Evolutionary conservation across 2,797 vertebrate species (phyloP).

Genomic region (Capromys pilorides): DNA sequence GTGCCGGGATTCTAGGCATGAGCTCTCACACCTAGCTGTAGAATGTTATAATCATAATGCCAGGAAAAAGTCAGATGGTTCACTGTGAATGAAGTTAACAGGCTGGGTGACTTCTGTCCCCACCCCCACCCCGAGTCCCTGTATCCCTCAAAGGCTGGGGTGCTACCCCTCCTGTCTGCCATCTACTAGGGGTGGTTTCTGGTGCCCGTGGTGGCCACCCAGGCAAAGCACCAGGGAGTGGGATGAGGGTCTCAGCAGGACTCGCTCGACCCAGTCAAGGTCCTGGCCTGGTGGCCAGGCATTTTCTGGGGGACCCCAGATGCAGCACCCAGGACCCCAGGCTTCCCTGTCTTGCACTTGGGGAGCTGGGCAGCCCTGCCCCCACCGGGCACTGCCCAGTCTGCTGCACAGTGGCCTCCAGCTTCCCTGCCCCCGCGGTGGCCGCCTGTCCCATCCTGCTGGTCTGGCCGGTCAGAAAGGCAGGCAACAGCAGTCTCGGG

Average conservation of each 20-base stretch:
- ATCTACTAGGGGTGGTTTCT: background rate
- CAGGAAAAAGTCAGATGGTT: background rate
- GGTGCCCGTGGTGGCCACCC: fast-evolving
- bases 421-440: background rate
- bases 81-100: background rate
- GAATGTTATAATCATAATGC: background rate
- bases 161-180: fast-evolving
- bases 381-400: background rate
- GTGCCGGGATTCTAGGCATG: background rate
- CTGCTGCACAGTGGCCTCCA: background rate
- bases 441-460: background rate
- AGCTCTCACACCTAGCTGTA: background rate
- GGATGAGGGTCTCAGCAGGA: background rate
- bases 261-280: background rate
- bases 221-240: background rate
- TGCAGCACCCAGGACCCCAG: background rate
- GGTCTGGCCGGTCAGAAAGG: background rate
- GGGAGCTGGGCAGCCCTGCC: background rate
- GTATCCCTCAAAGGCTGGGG: background rate
- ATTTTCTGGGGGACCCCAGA: background rate
- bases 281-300: background rate
- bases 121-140: too few relatives aligned
- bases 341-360: fast-evolving
- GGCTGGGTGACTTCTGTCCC: background rate
- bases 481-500: background rate